These are phyloP conservation scores for Novumbra hubbsi DNA, from an alignment of 2,797 vertebrate species.

Conservation along the genomic window DNA sequence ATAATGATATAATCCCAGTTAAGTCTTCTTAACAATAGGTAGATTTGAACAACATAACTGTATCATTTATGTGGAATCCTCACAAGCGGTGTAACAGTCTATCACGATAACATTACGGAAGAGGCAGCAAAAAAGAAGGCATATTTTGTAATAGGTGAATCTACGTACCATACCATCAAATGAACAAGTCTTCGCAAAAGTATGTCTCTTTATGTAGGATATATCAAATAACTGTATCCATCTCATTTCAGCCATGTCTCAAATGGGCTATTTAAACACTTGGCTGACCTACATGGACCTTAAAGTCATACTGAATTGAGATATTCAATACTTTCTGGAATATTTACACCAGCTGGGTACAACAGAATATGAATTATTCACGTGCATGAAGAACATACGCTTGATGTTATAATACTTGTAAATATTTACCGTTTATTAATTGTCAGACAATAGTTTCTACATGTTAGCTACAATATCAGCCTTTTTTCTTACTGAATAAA, in stretches of 20 bases:
- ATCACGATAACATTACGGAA: not conserved
- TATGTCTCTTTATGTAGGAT: not conserved
- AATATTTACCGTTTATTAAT: not conserved
- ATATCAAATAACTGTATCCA: not conserved
- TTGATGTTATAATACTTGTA: not conserved
- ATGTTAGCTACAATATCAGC: not conserved
- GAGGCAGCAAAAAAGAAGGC: not conserved
- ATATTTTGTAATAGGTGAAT: not conserved
- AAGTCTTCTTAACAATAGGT: not conserved
- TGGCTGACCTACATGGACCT: constrained; percentile 1
- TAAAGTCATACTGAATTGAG: constrained; percentile 6
- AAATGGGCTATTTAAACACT: constrained; percentile 11
- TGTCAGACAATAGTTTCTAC: not conserved
- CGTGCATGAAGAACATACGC: not conserved
- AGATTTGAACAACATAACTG: not conserved
- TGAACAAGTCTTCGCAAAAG: not conserved
- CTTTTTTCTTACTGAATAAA: too few relatives aligned
- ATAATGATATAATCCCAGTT: not conserved
- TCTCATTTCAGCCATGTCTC: constrained; percentile 1
- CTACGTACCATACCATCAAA: not conserved
- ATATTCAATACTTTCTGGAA: not conserved
- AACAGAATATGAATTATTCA: not conserved
- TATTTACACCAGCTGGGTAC: not conserved
- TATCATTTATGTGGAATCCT: not conserved
- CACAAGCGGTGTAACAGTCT: not conserved